Percentiles rank a stretch among this genome's conserved stretches.
phyloP scores from a whole-genome alignment of 2,797 vertebrate genomes.

The Coreius guichenoti region DNA sequence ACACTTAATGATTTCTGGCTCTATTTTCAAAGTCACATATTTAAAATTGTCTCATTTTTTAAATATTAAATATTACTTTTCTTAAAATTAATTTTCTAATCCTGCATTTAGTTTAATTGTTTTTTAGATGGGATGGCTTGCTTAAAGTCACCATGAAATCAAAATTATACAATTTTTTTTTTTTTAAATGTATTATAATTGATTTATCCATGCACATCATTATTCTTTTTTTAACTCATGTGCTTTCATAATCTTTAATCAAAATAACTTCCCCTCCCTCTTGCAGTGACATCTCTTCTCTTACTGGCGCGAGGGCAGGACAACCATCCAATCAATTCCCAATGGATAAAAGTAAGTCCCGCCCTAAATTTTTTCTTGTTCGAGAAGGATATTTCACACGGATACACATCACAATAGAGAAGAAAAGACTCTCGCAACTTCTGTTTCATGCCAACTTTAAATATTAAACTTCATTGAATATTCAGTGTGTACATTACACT shows the following conservation, averaged over 20 bases:
- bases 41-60: not conserved
- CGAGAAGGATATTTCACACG: not conserved
- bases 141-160: not conserved
- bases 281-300: not conserved
- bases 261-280: not conserved
- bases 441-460: not conserved
- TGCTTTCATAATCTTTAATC: not conserved
- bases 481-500: not conserved
- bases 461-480: not conserved
- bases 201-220: not conserved
- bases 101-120: not conserved
- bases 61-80: not conserved
- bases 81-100: not conserved
- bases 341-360: not conserved
- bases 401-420: not conserved
- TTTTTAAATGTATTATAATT: not conserved
- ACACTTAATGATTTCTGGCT: constrained; percentile 54
- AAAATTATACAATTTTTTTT: not conserved
- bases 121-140: not conserved
- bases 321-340: not conserved
- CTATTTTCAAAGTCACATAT: not conserved
- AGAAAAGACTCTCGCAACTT: not conserved
- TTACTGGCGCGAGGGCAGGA: not conserved
- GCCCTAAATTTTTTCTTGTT: not conserved
- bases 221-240: not conserved